Conservation (phyloP, 2,797 vertebrate species). For the Artibeus lituratus region DNA sequence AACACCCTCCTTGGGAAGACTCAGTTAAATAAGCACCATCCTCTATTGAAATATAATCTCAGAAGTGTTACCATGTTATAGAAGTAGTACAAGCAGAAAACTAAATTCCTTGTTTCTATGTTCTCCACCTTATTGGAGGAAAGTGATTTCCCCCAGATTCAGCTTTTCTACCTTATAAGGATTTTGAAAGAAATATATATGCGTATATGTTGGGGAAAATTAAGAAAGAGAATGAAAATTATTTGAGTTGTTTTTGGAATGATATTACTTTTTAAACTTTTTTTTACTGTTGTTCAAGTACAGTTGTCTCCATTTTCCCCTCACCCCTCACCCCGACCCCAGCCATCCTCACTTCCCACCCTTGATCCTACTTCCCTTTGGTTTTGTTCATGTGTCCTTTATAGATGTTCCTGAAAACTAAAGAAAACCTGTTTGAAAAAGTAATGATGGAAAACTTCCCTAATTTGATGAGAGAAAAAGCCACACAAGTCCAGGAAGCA, state of each 20-base stretch:
- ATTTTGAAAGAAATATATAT: neutral
- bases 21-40: neutral
- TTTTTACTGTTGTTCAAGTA: no score
- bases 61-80: neutral
- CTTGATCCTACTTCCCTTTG: no score
- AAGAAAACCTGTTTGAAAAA: no score
- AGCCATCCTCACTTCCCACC: no score
- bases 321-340: no score
- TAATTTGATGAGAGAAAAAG: no score
- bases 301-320: no score
- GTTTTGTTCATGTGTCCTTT: no score
- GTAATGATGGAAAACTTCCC: no score
- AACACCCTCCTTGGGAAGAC: neutral
- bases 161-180: neutral
- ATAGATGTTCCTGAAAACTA: no score
- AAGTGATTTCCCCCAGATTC: neutral
- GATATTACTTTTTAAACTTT: neutral
- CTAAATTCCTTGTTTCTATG: neutral
- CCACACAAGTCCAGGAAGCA: no score
- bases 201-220: neutral
- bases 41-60: neutral
- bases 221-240: neutral
- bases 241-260: neutral
- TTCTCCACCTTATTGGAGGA: neutral
- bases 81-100: neutral